phyloP scores from a whole-genome alignment of 2,888 invertebrate genomes.

The Diarsia rubi region DNA sequence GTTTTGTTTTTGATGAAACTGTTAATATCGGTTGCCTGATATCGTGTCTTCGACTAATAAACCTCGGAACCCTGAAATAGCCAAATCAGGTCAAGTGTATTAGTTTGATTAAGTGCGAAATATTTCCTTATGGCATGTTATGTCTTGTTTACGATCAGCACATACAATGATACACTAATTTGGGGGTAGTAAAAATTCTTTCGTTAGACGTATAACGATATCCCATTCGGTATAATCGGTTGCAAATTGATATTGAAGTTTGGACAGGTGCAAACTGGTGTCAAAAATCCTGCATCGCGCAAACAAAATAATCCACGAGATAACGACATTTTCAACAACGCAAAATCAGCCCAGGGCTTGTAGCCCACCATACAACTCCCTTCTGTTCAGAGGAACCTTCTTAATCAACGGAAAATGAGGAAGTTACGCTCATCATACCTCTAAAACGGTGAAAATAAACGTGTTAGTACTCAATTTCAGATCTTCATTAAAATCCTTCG shows the following conservation, averaged over 20 bases:
- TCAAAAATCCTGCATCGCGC: no score
- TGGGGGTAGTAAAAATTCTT: slow-evolving; percentile 13
- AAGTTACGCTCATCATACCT: background rate
- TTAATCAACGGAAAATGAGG: background rate
- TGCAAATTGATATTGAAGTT: slow-evolving; percentile 3
- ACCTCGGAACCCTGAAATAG: slow-evolving; percentile 6
- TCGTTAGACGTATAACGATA: background rate
- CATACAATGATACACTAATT: slow-evolving; percentile 46
- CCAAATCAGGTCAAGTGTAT: slow-evolving; percentile 45
- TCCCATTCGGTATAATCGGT: background rate
- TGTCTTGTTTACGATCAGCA: slow-evolving; percentile 28
- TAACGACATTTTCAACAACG: no score
- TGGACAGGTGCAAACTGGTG: background rate
- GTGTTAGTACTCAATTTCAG: background rate
- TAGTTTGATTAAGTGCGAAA: slow-evolving; percentile 34
- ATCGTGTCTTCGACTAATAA: slow-evolving; percentile 25
- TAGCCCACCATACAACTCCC: background rate
- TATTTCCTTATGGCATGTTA: slow-evolving; percentile 14
- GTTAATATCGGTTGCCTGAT: background rate
- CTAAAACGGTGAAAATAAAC: background rate
- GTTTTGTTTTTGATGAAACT: background rate
- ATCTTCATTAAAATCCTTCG: background rate
- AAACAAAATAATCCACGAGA: no score
- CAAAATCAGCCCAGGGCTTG: no score
- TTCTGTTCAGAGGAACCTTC: background rate